Conservation (phyloP, 2,888 invertebrate species). For the Strigamia transsilvanica region DNA sequence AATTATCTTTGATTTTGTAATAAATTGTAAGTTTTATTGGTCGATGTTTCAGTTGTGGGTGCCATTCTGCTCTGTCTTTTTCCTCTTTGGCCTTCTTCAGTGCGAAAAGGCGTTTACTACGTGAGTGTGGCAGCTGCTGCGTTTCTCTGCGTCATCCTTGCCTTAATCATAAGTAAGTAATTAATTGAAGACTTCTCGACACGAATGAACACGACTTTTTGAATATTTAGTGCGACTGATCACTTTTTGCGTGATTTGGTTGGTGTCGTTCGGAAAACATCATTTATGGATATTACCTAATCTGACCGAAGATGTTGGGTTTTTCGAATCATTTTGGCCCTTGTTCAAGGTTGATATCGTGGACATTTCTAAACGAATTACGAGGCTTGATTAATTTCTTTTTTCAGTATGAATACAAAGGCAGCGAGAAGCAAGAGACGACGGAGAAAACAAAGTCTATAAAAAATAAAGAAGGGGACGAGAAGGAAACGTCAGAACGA, state of each 20-base stretch:
- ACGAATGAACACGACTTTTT: conserved; percentile 46
- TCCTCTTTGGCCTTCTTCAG: conserved; percentile 97
- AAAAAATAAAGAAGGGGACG: background rate
- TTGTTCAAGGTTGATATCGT: conserved; percentile 77
- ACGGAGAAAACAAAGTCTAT: conserved; percentile 3
- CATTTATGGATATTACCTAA: conserved; percentile 99
- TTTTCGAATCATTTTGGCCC: conserved; percentile 98
- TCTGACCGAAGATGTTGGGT: conserved; percentile 97
- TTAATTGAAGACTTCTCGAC: background rate
- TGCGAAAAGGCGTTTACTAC: conserved; percentile 95
- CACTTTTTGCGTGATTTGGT: conserved; percentile 91
- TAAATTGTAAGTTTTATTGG: conserved; percentile 64
- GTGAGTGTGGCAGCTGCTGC: conserved; percentile 93
- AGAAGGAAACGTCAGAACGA: conserved; percentile 48
- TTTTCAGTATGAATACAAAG: conserved; percentile 52
- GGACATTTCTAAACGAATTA: background rate
- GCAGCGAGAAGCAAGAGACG: conserved; percentile 27
- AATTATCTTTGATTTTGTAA: background rate
- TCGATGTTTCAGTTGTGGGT: conserved; percentile 77
- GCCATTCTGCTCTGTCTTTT: conserved; percentile 96
- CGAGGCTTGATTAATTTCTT: background rate
- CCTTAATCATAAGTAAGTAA: conserved; percentile 75
- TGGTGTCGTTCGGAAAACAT: conserved; percentile 84
- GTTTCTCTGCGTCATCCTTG: conserved; percentile 92
- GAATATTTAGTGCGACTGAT: conserved; percentile 76